These are phyloP conservation scores for Caenorhabditis brenneri DNA, from an alignment of 1,140 invertebrate species.

Conservation along the genomic window DNA sequence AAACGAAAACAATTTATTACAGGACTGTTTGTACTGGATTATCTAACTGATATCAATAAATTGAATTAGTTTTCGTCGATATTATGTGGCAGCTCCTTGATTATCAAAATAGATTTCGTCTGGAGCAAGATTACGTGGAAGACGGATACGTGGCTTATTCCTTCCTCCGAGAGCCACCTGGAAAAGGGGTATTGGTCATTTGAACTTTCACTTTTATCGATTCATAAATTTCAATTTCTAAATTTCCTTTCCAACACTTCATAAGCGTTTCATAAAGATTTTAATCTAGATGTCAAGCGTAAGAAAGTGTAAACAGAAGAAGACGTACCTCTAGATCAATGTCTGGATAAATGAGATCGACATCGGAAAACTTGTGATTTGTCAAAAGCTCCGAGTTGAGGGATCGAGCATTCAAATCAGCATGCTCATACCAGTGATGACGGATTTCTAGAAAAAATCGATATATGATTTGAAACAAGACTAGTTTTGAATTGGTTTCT, in stretches of 20 bases:
- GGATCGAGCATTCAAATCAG: conserved; percentile 61
- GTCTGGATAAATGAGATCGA: conserved; percentile 70
- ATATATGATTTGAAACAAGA: no score
- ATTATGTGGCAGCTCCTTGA: conserved; percentile 60
- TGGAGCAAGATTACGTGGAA: conserved; percentile 66
- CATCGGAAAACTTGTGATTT: conserved; percentile 66
- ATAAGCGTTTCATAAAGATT: conserved; percentile 25
- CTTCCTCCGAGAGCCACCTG: conserved; percentile 62
- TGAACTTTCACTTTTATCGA: neutral
- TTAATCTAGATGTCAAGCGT: neutral
- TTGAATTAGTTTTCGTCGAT: neutral
- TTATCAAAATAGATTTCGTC: conserved; percentile 68
- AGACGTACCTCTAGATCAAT: conserved; percentile 60
- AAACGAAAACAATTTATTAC: neutral
- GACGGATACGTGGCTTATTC: conserved; percentile 57
- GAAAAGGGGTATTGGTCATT: neutral
- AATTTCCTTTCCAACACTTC: neutral
- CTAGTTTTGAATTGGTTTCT: no score
- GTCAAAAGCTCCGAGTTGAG: conserved; percentile 62
- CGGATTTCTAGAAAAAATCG: conserved; percentile 63
- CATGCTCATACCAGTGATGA: conserved; percentile 70
- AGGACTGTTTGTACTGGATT: neutral
- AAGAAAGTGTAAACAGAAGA: neutral
- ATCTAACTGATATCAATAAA: neutral
- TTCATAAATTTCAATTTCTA: neutral